phyloP scores from a whole-genome alignment of 2,797 vertebrate species.

The Echiichthys vipera region DNA sequence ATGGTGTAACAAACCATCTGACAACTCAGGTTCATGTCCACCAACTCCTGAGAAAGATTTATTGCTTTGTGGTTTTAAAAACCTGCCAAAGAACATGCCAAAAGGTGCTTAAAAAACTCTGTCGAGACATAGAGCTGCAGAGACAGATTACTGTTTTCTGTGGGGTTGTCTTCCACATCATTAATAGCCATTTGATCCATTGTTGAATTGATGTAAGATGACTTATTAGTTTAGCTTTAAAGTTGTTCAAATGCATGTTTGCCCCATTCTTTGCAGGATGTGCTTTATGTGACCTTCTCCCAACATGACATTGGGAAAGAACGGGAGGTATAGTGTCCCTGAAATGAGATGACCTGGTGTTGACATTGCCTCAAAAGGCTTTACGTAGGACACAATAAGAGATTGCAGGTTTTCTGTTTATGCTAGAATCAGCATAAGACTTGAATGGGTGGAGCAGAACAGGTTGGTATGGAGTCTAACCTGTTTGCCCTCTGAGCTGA shows the following conservation, averaged over 20 bases:
- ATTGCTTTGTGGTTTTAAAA: not conserved
- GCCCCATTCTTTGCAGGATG: not conserved
- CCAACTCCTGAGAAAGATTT: not conserved
- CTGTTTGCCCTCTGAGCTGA: conserved; percentile 76
- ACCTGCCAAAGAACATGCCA: not conserved
- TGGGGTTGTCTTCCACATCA: not conserved
- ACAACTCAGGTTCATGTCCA: no score
- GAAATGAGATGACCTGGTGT: conserved; percentile 65
- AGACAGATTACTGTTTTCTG: not conserved
- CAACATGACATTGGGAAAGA: conserved; percentile 45
- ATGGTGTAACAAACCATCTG: no score
- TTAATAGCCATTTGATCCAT: not conserved
- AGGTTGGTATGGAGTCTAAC: conserved; percentile 48
- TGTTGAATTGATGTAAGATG: not conserved
- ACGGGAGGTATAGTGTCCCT: conserved; percentile 54
- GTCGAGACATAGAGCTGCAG: not conserved
- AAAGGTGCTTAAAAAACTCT: not conserved
- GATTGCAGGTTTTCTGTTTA: conserved; percentile 48
- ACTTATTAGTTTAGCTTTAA: not conserved
- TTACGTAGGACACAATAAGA: conserved; percentile 56
- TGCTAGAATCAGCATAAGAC: conserved; percentile 72
- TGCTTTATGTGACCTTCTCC: conserved; percentile 36
- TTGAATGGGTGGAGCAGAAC: conserved; percentile 63
- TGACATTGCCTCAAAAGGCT: conserved; percentile 61
- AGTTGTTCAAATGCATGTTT: not conserved